These are phyloP conservation scores for Sympetrum striolatum DNA, from an alignment of 2,888 invertebrate species.

Conservation along the genomic window DNA sequence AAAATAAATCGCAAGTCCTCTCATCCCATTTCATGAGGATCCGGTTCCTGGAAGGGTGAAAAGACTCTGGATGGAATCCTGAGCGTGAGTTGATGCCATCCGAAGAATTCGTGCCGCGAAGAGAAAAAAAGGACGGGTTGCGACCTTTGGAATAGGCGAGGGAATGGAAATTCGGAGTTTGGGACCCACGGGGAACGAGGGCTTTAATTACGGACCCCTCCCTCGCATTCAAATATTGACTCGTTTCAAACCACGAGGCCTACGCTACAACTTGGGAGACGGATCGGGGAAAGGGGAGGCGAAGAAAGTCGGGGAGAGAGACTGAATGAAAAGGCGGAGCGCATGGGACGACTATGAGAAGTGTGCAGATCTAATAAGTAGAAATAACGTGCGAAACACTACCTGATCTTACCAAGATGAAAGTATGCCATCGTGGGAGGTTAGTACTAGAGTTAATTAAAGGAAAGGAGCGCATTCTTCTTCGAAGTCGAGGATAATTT, in stretches of 20 bases:
- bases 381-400: too few species aligned
- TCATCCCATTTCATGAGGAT: too few species aligned
- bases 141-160: neutral
- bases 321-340: neutral
- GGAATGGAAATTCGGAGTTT: neutral
- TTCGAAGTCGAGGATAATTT: too few species aligned
- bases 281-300: neutral
- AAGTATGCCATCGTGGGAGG: too few species aligned
- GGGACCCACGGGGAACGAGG: neutral
- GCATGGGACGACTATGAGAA: too few species aligned
- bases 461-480: too few species aligned
- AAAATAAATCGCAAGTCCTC: too few species aligned
- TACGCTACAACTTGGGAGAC: neutral
- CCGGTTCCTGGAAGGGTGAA: too few species aligned
- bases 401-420: too few species aligned
- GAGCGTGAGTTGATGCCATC: neutral
- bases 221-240: neutral
- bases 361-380: too few species aligned
- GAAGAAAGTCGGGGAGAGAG: neutral
- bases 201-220: neutral
- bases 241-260: neutral
- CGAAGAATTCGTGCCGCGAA: neutral
- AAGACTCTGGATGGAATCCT: neutral
- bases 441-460: too few species aligned
- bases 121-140: neutral